Evolutionary conservation across 2,113 vertebrate genomes (phyloP).

Genomic region (Serilophus lunatus): DNA sequence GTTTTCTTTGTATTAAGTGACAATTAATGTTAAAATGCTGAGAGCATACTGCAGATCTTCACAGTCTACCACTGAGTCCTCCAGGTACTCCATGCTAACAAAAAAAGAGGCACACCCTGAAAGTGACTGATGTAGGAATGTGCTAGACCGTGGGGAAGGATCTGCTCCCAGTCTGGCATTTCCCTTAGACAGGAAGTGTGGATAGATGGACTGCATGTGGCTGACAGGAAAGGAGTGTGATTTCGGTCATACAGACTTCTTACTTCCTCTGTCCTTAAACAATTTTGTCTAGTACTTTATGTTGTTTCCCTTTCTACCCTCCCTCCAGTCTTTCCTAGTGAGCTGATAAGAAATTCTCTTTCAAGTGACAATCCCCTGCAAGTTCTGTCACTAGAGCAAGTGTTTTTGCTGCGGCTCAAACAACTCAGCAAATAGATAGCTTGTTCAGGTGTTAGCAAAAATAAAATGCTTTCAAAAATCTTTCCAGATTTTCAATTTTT

Average conservation of each 20-base stretch:
- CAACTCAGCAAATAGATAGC: neutral
- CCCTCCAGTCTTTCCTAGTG: neutral
- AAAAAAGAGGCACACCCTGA: neutral
- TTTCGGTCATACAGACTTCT: neutral
- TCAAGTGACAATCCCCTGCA: neutral
- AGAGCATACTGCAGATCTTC: neutral
- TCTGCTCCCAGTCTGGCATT: neutral
- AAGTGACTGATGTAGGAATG: neutral
- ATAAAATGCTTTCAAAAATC: neutral
- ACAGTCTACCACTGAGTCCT: neutral
- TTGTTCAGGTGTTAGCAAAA: neutral
- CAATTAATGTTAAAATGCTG: neutral
- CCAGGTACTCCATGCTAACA: neutral
- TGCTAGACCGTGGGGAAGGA: neutral
- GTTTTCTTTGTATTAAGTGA: neutral
- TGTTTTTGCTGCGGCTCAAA: neutral
- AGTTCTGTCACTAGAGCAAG: neutral
- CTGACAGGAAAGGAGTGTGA: neutral
- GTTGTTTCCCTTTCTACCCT: neutral
- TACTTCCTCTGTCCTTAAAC: neutral
- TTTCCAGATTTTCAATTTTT: neutral
- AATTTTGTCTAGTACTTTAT: neutral
- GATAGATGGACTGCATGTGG: neutral
- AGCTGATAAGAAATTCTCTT: neutral
- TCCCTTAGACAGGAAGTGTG: neutral